phyloP scores from a whole-genome alignment of 2,888 invertebrate species.

The Eupithecia subfuscata region DNA sequence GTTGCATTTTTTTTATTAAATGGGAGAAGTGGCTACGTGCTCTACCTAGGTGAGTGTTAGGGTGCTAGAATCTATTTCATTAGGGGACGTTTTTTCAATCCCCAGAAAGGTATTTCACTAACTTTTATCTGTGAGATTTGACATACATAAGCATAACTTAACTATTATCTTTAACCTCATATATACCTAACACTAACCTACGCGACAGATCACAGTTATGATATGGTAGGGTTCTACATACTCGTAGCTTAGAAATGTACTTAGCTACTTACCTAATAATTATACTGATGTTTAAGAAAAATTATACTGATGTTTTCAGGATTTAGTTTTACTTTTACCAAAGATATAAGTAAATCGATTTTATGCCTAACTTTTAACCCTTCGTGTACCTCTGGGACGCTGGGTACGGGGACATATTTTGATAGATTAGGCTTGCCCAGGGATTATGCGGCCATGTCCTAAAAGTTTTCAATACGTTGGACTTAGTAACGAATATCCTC shows the following conservation, averaged over 20 bases:
- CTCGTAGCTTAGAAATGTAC: not conserved
- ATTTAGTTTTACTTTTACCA: not conserved
- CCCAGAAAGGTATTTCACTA: not conserved
- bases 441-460: not conserved
- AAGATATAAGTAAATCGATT: not conserved
- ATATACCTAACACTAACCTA: not conserved
- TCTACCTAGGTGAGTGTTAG: not conserved
- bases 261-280: not conserved
- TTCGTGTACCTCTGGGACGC: not conserved
- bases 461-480: constrained; percentile 4
- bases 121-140: not conserved
- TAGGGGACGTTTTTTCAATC: not conserved
- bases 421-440: not conserved
- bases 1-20: constrained; percentile 40
- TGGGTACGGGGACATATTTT: not conserved
- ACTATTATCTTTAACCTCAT: not conserved
- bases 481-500: not conserved
- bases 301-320: not conserved
- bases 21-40: not conserved
- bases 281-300: not conserved
- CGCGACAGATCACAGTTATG: not conserved
- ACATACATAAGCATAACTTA: not conserved
- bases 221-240: not conserved
- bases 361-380: not conserved
- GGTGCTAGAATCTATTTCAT: not conserved